phyloP scores from a whole-genome alignment of 1,140 invertebrate species.

The Drosophila repleta region DNA sequence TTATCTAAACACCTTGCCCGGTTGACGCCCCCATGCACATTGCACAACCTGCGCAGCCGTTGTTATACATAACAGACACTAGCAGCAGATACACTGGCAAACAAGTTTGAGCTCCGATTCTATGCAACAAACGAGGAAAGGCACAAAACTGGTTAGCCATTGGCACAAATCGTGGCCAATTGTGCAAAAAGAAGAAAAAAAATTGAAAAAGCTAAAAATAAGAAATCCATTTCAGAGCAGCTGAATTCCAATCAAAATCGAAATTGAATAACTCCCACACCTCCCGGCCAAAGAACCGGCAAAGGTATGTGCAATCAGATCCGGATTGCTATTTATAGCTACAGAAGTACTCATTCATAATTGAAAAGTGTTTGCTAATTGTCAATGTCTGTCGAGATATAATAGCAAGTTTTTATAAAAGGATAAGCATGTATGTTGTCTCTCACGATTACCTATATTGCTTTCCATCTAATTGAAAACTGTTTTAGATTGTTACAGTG shows the following conservation, averaged over 20 bases:
- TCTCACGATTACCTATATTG: too few relatives aligned
- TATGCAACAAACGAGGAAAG: conserved; percentile 75
- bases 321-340: conserved; percentile 22
- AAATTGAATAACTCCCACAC: conserved; percentile 50
- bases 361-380: not conserved
- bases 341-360: conserved; percentile 1
- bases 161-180: conserved; percentile 59
- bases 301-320: conserved; percentile 16
- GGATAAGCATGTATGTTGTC: too few relatives aligned
- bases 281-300: conserved; percentile 33
- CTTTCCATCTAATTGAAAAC: too few relatives aligned
- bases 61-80: conserved; percentile 26
- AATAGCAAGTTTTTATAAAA: too few relatives aligned
- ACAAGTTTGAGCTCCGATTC: conserved; percentile 64
- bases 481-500: too few relatives aligned
- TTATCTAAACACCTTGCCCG: conserved; percentile 70
- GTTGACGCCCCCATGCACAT: conserved; percentile 58
- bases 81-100: conserved; percentile 36
- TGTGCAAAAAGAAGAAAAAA: conserved; percentile 55
- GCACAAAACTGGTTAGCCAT: conserved; percentile 62
- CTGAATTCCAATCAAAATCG: conserved; percentile 70
- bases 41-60: conserved; percentile 62
- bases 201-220: not conserved
- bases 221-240: conserved; percentile 4
- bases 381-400: too few relatives aligned